These are phyloP conservation scores for Ichneumon xanthorius DNA, from an alignment of 2,888 invertebrate genomes.

Conservation along the genomic window DNA sequence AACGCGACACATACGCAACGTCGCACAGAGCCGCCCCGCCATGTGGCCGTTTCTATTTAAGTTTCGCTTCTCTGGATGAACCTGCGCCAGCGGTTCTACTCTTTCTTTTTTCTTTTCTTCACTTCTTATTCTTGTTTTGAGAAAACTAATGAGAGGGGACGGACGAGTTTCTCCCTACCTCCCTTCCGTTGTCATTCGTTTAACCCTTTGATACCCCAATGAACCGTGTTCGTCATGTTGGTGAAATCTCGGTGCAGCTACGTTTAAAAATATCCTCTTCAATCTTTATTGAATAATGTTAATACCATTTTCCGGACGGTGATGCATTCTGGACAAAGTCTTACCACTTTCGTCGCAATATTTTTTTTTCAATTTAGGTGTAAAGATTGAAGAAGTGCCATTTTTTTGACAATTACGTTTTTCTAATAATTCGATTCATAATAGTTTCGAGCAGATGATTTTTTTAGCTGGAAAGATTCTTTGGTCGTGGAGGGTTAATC, in stretches of 20 bases:
- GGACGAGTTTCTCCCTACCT: neutral
- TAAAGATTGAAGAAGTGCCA: neutral
- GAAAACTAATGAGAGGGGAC: slow-evolving; percentile 14
- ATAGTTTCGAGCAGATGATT: no score
- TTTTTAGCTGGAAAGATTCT: no score
- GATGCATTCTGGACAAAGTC: no score
- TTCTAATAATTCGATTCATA: no score
- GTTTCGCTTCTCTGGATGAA: slow-evolving; percentile 63
- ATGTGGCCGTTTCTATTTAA: slow-evolving; percentile 83
- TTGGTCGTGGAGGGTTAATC: neutral
- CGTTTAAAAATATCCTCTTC: no score
- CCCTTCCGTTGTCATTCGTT: neutral
- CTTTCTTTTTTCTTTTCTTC: neutral
- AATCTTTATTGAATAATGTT: no score
- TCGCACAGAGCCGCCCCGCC: slow-evolving; percentile 79
- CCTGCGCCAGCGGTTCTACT: slow-evolving; percentile 20
- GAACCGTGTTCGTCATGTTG: no score
- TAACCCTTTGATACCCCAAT: neutral
- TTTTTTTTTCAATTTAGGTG: no score
- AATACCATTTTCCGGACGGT: no score
- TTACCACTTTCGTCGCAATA: no score
- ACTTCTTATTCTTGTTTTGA: slow-evolving; percentile 16
- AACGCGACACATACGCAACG: slow-evolving; percentile 73
- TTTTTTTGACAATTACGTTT: neutral
- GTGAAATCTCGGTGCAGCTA: no score